Evolutionary conservation across 2,888 invertebrate genomes (phyloP), one percentile per base, ranked within the genome.

Genomic region (Junonia oenone): DNA sequence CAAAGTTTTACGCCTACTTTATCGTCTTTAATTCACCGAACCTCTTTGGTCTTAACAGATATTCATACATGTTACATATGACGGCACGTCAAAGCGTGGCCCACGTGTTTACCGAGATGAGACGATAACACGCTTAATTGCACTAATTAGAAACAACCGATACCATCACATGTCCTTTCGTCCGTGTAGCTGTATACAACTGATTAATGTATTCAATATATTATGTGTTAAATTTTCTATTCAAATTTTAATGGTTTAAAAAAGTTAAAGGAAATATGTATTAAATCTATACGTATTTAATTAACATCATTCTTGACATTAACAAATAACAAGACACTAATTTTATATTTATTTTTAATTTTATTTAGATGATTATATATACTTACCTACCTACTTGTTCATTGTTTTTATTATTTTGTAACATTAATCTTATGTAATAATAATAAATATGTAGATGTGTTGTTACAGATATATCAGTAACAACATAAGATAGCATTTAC

Each of bases 121-220:
- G 66, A 67, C 61, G 71, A 71, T 73, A 71, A 65, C 64, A 70
- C 66, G 66, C 62, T 61, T 66, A 64, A 68, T 71, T 70, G 65
- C 65, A 62, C 67, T 65, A 66, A 69, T 71, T 67, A 63, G 61
- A 54, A 55, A 62, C 56, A 56, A 54, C 57, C 54, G 46, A 52
- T 58, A 51, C 47, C 48, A 56, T 62, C 55, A 37, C 14, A 51
- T 38, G 46, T 38, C 38, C 13, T 15, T 38, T 38, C 38, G 31
- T 29, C 46, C 47, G 22, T 43, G 26, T 43, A 26, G 26, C 26
- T 43, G 26, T 26, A 43, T 43, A 43, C 22, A 43, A 43, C n/a
- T 43, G 43, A 43, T 26, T 43, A 26, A 43, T 43, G 43, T 43
- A 11, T 43, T 4, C 26, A 13, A 6, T 43, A 43, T 43, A 43